Evolutionary conservation across 2,888 invertebrate species (phyloP).

Genomic region (Aleiodes leptofemur): DNA sequence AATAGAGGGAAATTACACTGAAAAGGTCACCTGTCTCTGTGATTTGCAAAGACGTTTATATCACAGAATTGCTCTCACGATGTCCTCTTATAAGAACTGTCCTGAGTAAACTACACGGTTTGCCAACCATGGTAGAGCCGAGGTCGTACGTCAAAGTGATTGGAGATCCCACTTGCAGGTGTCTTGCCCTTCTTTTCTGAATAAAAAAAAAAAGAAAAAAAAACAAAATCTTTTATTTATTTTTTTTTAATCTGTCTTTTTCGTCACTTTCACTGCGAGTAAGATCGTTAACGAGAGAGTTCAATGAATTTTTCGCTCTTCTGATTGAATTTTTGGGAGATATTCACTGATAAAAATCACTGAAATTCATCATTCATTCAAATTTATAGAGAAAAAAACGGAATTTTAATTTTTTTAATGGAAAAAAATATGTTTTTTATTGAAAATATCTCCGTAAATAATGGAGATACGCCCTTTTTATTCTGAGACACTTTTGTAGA

Average conservation of each 20-base stretch:
- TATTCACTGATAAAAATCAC: too few relatives aligned
- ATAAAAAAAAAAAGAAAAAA: too few relatives aligned
- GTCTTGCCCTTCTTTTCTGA: slow-evolving; percentile 35
- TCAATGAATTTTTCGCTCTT: too few relatives aligned
- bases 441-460: too few relatives aligned
- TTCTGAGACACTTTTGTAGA: too few relatives aligned
- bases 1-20: not conserved
- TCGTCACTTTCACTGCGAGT: slow-evolving; percentile 68
- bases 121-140: not conserved
- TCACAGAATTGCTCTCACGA: slow-evolving; percentile 3
- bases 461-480: too few relatives aligned
- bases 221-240: slow-evolving; percentile 53
- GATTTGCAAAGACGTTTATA: not conserved
- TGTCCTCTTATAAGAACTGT: slow-evolving; percentile 55
- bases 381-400: too few relatives aligned
- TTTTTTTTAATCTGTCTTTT: slow-evolving; percentile 52
- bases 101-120: slow-evolving; percentile 62
- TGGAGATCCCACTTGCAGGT: slow-evolving; percentile 59
- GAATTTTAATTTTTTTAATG: too few relatives aligned
- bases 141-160: slow-evolving; percentile 31
- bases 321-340: too few relatives aligned
- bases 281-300: too few relatives aligned
- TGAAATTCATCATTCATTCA: too few relatives aligned
- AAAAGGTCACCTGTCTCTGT: not conserved
- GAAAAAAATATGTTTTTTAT: too few relatives aligned